Conservation (phyloP, 1,140 invertebrate species). For the Drosophila bipectinata region DNA sequence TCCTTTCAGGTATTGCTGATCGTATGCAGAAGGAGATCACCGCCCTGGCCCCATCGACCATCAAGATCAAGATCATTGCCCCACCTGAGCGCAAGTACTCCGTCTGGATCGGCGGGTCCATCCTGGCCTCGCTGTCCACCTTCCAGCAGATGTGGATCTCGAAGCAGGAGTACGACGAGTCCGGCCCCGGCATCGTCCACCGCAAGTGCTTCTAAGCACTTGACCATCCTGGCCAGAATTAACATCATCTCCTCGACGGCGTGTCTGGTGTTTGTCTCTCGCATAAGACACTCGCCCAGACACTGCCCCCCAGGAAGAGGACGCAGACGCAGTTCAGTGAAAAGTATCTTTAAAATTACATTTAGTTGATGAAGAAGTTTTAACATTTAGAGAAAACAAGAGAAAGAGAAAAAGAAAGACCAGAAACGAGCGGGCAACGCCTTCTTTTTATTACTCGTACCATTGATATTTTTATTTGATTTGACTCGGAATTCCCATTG, state of each 20-base stretch:
- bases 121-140: constrained; percentile 91
- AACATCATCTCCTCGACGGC: constrained; percentile 61
- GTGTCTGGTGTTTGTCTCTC: constrained; percentile 37
- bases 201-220: constrained; percentile 88
- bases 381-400: constrained; percentile 33
- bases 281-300: constrained; percentile 28
- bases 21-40: constrained; percentile 96
- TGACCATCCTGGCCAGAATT: constrained; percentile 23
- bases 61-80: constrained; percentile 98
- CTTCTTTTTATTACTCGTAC: constrained; percentile 58
- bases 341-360: constrained; percentile 80
- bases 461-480: constrained; percentile 52
- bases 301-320: constrained; percentile 4
- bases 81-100: constrained; percentile 96
- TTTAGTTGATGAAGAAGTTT: constrained; percentile 78
- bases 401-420: constrained; percentile 37
- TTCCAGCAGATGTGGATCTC: constrained; percentile 95
- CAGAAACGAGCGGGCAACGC: constrained; percentile 67
- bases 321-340: constrained; percentile 42
- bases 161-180: constrained; percentile 92
- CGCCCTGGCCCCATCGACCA: constrained; percentile 93
- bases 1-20: constrained; percentile 89
- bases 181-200: constrained; percentile 88
- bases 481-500: constrained; percentile 44
- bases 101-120: constrained; percentile 92